Evolutionary conservation across 2,888 invertebrate genomes (phyloP), one percentile per base, ranked within the genome.

Genomic region (Noctua janthe): DNA sequence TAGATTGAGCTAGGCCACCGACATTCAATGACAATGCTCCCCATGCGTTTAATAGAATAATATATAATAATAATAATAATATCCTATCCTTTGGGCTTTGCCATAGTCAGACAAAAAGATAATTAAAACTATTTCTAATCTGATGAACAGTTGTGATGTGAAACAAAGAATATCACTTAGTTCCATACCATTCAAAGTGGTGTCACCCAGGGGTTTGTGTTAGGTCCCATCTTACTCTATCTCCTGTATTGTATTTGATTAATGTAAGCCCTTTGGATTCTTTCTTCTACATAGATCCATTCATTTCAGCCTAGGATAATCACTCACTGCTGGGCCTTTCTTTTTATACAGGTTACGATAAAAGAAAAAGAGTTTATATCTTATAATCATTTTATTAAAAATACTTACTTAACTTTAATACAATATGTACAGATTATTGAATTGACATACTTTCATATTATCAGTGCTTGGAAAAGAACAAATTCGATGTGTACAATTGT

Each of bases 381-480:
- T 20, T 77, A 66, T n/a, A 15, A 69, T 59, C 0, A 69, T 70
- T 79, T 80, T 80, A 80, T 59, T 81, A 67, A 71, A 56, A 71
- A 80, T 69, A 59, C 8, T 43, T 76, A 7, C 15, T 69, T 67
- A 70, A 23, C n/a, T 51, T 59, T 51, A 47, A 78, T 56, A 78
- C 39, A 72, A 29, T 76, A 77, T 83, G 15, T 82, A 78, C 81
- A 82, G 15, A 62, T 47, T 76, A 64, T 35, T 39, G 23, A 81
- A 76, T 71, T 76, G 29, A 71, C 82, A 29, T 56, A 29, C 20
- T 59, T 47, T 81, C 23, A 29, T 10, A n/a, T 59, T 39, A 1
- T 62, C 49, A 74, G 56, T 49, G 49, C 49, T n/a, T 49, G 15
- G 20, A 17, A 49, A 49, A 49, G 1, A 76, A 59, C 6, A 20